Percentiles rank a stretch among this genome's conserved stretches.
Conservation (phyloP, 2,888 invertebrate genomes). For the Drosophila testacea region DNA sequence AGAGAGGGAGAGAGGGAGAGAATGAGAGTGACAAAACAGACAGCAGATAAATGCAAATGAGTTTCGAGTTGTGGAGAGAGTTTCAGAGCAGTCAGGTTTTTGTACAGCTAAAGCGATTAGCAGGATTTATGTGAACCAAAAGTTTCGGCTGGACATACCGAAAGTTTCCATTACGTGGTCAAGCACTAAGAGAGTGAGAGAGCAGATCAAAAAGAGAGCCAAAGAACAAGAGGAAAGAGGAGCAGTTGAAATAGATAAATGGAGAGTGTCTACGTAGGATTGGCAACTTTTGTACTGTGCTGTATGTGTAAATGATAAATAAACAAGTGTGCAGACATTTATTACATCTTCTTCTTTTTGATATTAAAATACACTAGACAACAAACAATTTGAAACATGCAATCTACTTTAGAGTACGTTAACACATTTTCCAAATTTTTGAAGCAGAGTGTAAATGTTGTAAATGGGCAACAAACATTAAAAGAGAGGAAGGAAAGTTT, state of each 20-base stretch:
- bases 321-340: slow-evolving; percentile 69
- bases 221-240: not conserved
- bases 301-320: slow-evolving; percentile 68
- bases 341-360: slow-evolving; percentile 37
- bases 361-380: slow-evolving; percentile 31
- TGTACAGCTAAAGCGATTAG: slow-evolving; percentile 68
- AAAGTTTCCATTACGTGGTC: slow-evolving; percentile 67
- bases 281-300: slow-evolving; percentile 43
- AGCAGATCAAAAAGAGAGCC: not conserved
- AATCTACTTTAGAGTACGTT: not conserved
- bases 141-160: slow-evolving; percentile 49
- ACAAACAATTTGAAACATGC: slow-evolving; percentile 4
- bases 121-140: slow-evolving; percentile 70
- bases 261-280: slow-evolving; percentile 42
- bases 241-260: slow-evolving; percentile 44
- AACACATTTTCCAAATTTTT: not conserved
- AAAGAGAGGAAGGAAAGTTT: not conserved
- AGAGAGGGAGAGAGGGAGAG: not conserved
- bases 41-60: slow-evolving; percentile 78
- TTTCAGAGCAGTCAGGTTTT: slow-evolving; percentile 70
- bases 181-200: slow-evolving; percentile 12
- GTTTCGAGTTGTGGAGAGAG: slow-evolving; percentile 51
- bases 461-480: not conserved
- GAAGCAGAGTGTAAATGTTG: slow-evolving; percentile 32
- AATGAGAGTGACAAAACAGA: slow-evolving; percentile 38